Evolutionary conservation across 1,140 invertebrate genomes (phyloP).

Genomic region (Macrocentrus cingulum): DNA sequence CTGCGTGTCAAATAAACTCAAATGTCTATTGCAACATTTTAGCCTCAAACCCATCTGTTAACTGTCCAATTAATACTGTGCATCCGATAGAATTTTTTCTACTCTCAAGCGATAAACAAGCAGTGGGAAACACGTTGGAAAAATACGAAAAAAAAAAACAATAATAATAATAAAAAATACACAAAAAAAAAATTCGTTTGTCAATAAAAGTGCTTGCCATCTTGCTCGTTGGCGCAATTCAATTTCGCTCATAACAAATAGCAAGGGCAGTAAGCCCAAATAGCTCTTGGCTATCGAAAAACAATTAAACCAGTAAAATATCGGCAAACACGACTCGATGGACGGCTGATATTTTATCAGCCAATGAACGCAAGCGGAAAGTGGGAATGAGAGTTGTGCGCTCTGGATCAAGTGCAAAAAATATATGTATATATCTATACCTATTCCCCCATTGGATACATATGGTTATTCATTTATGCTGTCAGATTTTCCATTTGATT

Average conservation of each 20-base stretch:
- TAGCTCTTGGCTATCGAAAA: slow-evolving; percentile 49
- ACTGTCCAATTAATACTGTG: slow-evolving; percentile 7
- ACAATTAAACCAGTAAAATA: slow-evolving; percentile 56
- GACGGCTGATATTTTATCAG: slow-evolving; percentile 52
- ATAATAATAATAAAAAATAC: slow-evolving; percentile 3
- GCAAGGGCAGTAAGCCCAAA: slow-evolving; percentile 35
- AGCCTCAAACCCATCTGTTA: neutral
- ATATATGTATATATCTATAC: slow-evolving; percentile 4
- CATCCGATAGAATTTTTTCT: neutral
- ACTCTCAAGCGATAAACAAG: no score
- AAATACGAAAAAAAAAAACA: neutral
- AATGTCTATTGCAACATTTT: neutral
- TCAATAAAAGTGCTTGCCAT: slow-evolving; percentile 37
- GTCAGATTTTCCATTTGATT: neutral
- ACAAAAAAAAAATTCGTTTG: slow-evolving; percentile 13
- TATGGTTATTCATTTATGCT: slow-evolving; percentile 13
- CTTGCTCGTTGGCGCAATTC: slow-evolving; percentile 46
- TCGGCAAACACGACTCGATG: slow-evolving; percentile 47
- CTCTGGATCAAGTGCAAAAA: neutral
- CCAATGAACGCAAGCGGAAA: slow-evolving; percentile 27
- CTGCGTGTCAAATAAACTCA: neutral
- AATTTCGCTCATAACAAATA: slow-evolving; percentile 45
- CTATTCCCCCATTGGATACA: neutral
- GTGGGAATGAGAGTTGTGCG: slow-evolving; percentile 24
- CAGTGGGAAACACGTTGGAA: neutral